Conservation (phyloP, 2,797 vertebrate species). For the Rhabdophis nuchalis region DNA sequence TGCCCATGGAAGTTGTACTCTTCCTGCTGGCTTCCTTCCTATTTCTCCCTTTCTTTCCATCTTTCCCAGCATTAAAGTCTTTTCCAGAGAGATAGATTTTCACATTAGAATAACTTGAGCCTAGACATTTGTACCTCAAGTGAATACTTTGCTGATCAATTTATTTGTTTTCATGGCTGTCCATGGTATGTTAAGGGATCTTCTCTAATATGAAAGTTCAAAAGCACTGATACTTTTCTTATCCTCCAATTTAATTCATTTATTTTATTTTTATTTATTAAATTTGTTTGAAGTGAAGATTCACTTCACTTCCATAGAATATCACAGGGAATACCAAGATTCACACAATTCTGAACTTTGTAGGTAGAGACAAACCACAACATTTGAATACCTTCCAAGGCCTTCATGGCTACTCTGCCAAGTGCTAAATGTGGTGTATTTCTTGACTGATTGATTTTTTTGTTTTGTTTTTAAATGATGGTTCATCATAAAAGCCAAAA, state of each 20-base stretch:
- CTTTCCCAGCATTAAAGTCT: neutral
- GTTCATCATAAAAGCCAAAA: neutral
- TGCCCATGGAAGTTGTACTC: neutral
- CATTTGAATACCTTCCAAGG: neutral
- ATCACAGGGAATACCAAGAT: neutral
- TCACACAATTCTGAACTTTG: neutral
- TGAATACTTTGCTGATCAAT: neutral
- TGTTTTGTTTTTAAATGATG: neutral
- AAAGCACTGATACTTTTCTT: neutral
- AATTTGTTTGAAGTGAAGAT: neutral
- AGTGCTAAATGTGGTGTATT: neutral
- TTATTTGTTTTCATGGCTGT: neutral
- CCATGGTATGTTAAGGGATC: neutral
- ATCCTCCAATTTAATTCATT: neutral
- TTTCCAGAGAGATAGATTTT: neutral
- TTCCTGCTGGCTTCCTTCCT: neutral
- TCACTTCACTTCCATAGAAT: neutral
- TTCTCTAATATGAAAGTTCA: neutral
- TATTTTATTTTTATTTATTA: neutral
- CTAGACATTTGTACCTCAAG: neutral
- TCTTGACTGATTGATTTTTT: neutral
- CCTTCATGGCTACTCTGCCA: neutral
- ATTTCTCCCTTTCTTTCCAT: neutral
- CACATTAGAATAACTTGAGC: neutral
- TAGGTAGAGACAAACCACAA: neutral